These are phyloP conservation scores for Petrosia ficiformis DNA, from an alignment of 37 sponge, comb jelly and placozoan species.

Conservation along the genomic window DNA sequence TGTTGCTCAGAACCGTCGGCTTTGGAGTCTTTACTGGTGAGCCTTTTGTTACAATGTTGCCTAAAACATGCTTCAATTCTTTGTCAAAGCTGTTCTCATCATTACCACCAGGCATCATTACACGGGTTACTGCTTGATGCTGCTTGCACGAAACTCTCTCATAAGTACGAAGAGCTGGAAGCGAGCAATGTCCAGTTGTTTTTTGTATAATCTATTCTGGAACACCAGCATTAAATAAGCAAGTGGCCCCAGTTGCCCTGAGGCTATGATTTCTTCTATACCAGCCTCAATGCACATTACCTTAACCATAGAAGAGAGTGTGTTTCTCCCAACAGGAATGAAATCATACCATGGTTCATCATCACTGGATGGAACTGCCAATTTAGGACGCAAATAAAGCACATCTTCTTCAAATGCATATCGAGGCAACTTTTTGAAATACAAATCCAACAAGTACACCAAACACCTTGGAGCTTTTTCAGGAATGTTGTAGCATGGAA, in stretches of 20 bases:
- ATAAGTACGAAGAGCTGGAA: conserved; percentile 20
- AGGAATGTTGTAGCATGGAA: conserved; percentile 11
- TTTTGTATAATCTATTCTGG: conserved; percentile 27
- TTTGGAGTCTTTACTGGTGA: too few species aligned
- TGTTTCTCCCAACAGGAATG: conserved; percentile 29
- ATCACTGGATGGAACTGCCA: not conserved
- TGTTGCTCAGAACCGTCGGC: too few species aligned
- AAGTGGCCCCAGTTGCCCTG: conserved; percentile 23
- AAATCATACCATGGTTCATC: conserved; percentile 35
- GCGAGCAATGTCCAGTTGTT: conserved; percentile 26
- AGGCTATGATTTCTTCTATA: conserved; percentile 40
- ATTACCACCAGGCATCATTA: too few species aligned
- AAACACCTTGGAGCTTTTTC: conserved; percentile 18
- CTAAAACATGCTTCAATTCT: too few species aligned
- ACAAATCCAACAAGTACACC: conserved; percentile 27
- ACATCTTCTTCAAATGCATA: conserved; percentile 32
- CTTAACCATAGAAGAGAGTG: conserved; percentile 11
- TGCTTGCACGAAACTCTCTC: conserved; percentile 21
- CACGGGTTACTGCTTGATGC: too few species aligned
- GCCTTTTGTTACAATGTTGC: too few species aligned
- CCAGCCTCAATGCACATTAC: conserved; percentile 12
- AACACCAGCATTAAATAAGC: too few species aligned
- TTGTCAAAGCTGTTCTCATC: too few species aligned
- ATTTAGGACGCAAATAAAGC: conserved; percentile 24
- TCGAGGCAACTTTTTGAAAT: conserved; percentile 29